These are phyloP conservation scores for Proteles cristata DNA, from an alignment of 2,113 vertebrate species.

Conservation along the genomic window DNA sequence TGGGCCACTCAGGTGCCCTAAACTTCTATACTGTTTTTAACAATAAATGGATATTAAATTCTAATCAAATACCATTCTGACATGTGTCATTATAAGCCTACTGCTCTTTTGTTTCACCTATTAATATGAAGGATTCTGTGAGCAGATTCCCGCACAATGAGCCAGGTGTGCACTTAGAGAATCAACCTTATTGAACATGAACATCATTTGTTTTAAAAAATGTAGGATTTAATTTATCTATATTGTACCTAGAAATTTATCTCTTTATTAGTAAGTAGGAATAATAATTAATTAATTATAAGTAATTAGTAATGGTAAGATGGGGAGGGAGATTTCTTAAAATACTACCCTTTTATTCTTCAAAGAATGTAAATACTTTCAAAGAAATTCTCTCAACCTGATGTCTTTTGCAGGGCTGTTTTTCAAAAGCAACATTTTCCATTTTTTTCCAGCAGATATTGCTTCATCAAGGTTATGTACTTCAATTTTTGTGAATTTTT, in stretches of 20 bases:
- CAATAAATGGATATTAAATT: neutral
- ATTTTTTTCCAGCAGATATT: neutral
- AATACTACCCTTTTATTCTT: neutral
- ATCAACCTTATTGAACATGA: neutral
- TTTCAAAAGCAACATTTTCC: neutral
- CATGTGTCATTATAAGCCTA: neutral
- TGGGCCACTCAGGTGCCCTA: too few species aligned
- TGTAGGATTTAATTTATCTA: neutral
- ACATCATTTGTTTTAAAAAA: neutral
- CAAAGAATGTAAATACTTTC: neutral
- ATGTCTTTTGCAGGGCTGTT: neutral
- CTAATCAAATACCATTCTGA: neutral
- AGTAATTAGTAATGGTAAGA: neutral
- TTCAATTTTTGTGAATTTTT: neutral
- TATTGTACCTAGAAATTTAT: neutral
- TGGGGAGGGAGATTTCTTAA: neutral
- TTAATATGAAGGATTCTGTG: neutral
- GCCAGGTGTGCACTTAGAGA: neutral
- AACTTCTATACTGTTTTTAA: neutral
- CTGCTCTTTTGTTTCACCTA: neutral
- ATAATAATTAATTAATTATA: neutral
- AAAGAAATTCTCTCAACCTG: neutral
- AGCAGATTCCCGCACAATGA: neutral
- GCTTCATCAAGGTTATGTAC: neutral
- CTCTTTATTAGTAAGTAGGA: neutral